phyloP scores from a whole-genome alignment of 1,140 invertebrate genomes.

The Sarcophaga bullata region DNA sequence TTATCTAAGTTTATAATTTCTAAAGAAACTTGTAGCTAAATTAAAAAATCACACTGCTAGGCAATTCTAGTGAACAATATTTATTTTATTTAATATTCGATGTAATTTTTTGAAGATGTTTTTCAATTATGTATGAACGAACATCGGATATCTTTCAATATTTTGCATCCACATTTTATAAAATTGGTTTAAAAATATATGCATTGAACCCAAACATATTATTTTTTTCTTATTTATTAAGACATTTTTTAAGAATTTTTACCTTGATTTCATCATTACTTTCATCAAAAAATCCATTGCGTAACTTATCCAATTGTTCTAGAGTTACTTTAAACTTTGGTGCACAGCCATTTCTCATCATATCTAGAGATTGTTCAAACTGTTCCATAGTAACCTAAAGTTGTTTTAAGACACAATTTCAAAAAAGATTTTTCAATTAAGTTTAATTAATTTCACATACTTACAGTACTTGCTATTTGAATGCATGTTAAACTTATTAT shows the following conservation, averaged over 20 bases:
- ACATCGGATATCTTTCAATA: not conserved
- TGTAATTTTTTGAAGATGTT: no score
- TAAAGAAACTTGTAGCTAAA: no score
- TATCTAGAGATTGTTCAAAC: constrained; percentile 57
- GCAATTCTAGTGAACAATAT: no score
- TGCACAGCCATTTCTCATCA: constrained; percentile 58
- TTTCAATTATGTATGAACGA: no score
- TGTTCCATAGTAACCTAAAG: constrained; percentile 57
- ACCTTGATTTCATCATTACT: constrained; percentile 52
- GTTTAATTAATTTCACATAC: not conserved
- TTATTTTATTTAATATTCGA: no score
- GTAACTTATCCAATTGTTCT: constrained; percentile 52
- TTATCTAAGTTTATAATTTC: no score
- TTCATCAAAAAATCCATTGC: constrained; percentile 52
- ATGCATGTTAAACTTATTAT: constrained; percentile 28
- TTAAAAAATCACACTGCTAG: no score
- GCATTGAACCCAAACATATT: no score
- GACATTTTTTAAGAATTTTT: not conserved
- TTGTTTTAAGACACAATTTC: not conserved
- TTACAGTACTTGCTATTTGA: constrained; percentile 29
- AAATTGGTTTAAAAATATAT: no score
- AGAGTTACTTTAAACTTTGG: constrained; percentile 55
- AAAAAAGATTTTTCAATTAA: not conserved
- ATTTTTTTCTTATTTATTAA: not conserved
- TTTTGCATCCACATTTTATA: no score